These are phyloP conservation scores for Fabriciana adippe DNA, from an alignment of 2,888 invertebrate species.

Conservation along the genomic window DNA sequence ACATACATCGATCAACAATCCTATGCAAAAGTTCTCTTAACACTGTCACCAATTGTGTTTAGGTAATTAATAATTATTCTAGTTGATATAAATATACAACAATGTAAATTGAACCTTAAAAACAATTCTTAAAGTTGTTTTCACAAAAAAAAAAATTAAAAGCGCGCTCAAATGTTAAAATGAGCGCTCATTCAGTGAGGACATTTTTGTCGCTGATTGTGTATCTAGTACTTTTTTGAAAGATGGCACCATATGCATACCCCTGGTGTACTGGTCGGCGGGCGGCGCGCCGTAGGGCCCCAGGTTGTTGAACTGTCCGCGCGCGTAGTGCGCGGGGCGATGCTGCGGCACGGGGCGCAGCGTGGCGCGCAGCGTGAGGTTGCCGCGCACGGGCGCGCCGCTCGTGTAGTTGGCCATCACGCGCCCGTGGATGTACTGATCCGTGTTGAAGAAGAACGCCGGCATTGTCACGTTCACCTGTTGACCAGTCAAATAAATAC, in stretches of 20 bases:
- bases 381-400: slow-evolving; percentile 94
- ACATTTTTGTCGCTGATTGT: no score
- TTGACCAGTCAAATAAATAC: not conserved
- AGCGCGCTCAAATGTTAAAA: no score
- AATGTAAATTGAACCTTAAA: no score
- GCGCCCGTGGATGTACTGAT: slow-evolving; percentile 90
- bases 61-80: no score
- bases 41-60: no score
- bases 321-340: slow-evolving; percentile 70
- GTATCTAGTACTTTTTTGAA: no score
- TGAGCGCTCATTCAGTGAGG: no score
- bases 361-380: slow-evolving; percentile 92
- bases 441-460: slow-evolving; percentile 94
- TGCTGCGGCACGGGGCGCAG: slow-evolving; percentile 86
- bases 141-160: no score
- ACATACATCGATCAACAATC: no score
- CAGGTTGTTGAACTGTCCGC: slow-evolving; percentile 77
- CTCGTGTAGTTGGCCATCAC: slow-evolving; percentile 98
- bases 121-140: no score
- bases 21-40: no score
- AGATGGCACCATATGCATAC: slow-evolving; percentile 42
- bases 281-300: slow-evolving; percentile 50
- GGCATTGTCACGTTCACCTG: slow-evolving; percentile 97
- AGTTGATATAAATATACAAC: no score
- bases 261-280: slow-evolving; percentile 66